phyloP scores from a whole-genome alignment of 2,113 vertebrate genomes.

The Xiphophorus hellerii region DNA sequence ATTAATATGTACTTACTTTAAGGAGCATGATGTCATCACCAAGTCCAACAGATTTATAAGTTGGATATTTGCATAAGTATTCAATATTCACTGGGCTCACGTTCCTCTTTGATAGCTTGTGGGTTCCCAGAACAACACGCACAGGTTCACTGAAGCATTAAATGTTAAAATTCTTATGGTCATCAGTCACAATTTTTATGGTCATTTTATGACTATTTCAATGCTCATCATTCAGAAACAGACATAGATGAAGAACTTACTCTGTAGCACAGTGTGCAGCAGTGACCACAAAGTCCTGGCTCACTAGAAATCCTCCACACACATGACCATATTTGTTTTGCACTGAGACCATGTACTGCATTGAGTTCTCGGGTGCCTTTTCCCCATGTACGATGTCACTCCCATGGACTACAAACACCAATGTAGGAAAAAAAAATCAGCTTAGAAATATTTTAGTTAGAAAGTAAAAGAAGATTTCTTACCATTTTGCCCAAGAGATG shows the following conservation, averaged over 20 bases:
- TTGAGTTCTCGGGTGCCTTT: slow-evolving; percentile 50
- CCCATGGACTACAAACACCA: slow-evolving; percentile 22
- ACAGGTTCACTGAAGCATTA: neutral
- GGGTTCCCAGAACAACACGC: slow-evolving; percentile 59
- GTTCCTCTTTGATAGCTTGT: slow-evolving; percentile 16
- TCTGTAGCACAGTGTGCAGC: slow-evolving; percentile 67
- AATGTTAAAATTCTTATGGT: neutral
- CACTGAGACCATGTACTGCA: slow-evolving; percentile 77
- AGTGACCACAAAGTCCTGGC: slow-evolving; percentile 69
- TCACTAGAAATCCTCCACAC: slow-evolving; percentile 77
- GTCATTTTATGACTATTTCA: neutral
- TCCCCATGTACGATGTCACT: slow-evolving; percentile 75
- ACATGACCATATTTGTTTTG: slow-evolving; percentile 22
- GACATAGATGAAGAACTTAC: neutral
- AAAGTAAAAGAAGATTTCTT: neutral
- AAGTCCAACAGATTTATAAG: fast-evolving
- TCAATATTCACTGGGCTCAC: neutral
- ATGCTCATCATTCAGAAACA: neutral
- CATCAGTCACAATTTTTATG: neutral
- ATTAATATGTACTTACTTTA: slow-evolving; percentile 50
- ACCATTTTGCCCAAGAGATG: slow-evolving; percentile 21
- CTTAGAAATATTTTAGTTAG: neutral
- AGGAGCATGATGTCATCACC: slow-evolving; percentile 74
- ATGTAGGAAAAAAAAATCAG: neutral
- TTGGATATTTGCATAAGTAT: neutral